A percentile compares a stretch with the other conserved stretches of the same genome.
Conservation (phyloP, 2,113 vertebrate species). For the Spizaetus ornatus region DNA sequence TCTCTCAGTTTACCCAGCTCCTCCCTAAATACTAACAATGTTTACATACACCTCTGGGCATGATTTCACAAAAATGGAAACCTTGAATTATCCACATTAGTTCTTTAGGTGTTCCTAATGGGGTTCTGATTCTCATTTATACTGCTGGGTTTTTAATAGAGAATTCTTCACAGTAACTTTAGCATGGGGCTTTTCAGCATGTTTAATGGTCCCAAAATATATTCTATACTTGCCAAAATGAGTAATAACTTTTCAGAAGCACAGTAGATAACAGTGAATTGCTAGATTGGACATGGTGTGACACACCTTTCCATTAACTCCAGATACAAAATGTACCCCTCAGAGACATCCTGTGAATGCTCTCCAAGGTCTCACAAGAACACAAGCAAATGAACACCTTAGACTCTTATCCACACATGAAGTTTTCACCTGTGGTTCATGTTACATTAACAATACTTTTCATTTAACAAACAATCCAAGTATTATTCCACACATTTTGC, state of each 20-base stretch:
- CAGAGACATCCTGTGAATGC: neutral
- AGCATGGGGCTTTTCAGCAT: neutral
- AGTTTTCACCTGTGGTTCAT: neutral
- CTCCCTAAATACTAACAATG: neutral
- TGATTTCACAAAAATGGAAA: slow-evolving; percentile 15
- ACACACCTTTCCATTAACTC: neutral
- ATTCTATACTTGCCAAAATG: neutral
- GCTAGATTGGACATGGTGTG: neutral
- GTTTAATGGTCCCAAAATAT: neutral
- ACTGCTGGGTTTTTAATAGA: neutral
- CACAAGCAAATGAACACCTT: neutral
- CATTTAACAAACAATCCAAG: neutral
- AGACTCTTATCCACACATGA: neutral
- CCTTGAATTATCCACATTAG: neutral
- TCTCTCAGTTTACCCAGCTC: neutral
- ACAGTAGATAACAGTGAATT: neutral
- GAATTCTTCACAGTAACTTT: neutral
- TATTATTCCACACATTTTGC: neutral
- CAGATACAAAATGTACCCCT: neutral
- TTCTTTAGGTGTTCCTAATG: neutral
- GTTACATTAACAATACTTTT: neutral
- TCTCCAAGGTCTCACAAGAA: neutral
- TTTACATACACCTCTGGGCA: neutral
- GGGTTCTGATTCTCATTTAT: neutral
- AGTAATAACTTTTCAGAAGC: neutral